phyloP scores from a whole-genome alignment of 2,888 invertebrate genomes.

The Mayetiola destructor region DNA sequence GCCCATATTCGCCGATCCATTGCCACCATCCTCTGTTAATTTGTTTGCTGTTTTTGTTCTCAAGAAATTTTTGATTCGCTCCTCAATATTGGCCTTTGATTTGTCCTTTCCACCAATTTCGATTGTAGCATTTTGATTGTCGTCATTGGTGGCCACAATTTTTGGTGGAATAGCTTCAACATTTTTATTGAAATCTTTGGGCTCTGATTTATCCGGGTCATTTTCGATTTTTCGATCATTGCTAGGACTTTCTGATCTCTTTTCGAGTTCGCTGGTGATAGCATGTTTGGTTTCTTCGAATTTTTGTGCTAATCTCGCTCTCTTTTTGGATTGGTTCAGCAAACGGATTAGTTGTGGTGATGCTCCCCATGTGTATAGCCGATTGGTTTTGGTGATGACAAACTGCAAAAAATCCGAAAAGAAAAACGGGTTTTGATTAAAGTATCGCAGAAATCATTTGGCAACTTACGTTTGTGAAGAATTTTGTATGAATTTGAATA shows the following conservation, averaged over 20 bases:
- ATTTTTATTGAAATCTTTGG: neutral
- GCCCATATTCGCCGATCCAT: neutral
- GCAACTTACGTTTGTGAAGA: slow-evolving; percentile 58
- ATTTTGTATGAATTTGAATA: slow-evolving; percentile 43
- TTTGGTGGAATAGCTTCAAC: neutral
- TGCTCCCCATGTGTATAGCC: slow-evolving; percentile 59
- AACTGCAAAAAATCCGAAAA: slow-evolving; percentile 36
- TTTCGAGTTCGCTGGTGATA: slow-evolving; percentile 29
- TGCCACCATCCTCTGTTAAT: neutral
- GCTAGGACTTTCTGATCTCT: slow-evolving; percentile 16
- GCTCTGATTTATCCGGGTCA: slow-evolving; percentile 15
- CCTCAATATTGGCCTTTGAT: neutral
- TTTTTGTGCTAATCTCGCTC: slow-evolving; percentile 40
- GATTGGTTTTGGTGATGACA: slow-evolving; percentile 48
- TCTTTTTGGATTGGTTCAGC: slow-evolving; percentile 47
- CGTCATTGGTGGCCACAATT: neutral
- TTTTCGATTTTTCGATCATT: slow-evolving; percentile 16
- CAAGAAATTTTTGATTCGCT: neutral
- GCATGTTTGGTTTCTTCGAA: slow-evolving; percentile 28
- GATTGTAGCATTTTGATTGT: neutral
- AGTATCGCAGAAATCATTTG: neutral
- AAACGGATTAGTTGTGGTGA: slow-evolving; percentile 59
- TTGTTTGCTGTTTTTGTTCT: neutral
- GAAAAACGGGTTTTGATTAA: neutral
- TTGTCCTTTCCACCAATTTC: slow-evolving; percentile 3